A percentile compares a stretch with the other conserved stretches of the same genome.
phyloP scores from a whole-genome alignment of 2,797 vertebrate genomes.

The Sebastolobus altivelis region DNA sequence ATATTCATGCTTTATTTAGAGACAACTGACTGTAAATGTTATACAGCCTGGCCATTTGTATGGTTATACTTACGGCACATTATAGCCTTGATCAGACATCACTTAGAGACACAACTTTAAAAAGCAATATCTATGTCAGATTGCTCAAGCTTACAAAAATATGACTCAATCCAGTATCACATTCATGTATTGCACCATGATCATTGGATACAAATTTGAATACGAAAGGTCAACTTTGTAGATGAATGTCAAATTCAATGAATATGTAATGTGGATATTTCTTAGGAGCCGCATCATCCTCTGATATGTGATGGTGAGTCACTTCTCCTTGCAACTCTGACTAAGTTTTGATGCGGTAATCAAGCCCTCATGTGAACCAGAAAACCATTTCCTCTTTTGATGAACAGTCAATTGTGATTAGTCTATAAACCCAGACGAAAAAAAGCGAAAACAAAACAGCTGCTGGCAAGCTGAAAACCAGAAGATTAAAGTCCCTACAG shows the following conservation, averaged over 20 bases:
- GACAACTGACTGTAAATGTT: conserved; percentile 10
- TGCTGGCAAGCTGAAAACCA: conserved; percentile 29
- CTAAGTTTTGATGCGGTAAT: conserved; percentile 27
- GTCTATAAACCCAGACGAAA: background rate
- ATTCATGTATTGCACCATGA: background rate
- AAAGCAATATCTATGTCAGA: background rate
- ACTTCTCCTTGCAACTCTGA: conserved; percentile 17
- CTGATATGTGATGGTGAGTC: conserved; percentile 15
- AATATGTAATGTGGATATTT: background rate
- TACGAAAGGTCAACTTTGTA: background rate
- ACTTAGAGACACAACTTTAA: background rate
- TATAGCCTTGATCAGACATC: background rate
- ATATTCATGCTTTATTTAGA: conserved; percentile 23
- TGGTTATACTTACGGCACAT: background rate
- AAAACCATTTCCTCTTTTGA: conserved; percentile 23
- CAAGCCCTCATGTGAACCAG: conserved; percentile 17
- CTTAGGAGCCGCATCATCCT: conserved; percentile 1
- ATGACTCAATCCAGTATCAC: background rate
- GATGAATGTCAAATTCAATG: background rate
- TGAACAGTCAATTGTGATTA: conserved; percentile 38
- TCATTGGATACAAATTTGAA: background rate
- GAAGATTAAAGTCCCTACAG: conserved; percentile 38
- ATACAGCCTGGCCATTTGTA: conserved; percentile 11
- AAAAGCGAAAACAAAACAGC: conserved; percentile 23
- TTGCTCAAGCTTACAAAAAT: background rate